Conservation (phyloP, 2,797 vertebrate species). For the Percopsis omiscomaycus region DNA sequence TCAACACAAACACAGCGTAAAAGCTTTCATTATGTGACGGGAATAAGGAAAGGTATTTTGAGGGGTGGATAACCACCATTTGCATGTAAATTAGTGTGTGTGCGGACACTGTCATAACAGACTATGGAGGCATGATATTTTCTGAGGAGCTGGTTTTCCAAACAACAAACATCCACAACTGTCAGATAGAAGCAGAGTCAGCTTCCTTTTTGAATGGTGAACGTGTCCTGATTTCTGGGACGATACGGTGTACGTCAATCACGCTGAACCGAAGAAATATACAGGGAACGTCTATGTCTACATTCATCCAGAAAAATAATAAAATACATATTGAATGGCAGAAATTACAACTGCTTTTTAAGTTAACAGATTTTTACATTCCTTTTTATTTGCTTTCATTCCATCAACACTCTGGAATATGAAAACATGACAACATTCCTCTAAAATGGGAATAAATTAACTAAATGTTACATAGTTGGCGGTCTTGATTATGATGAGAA, state of each 20-base stretch:
- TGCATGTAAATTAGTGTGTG: constrained; percentile 22
- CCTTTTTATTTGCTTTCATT: constrained; percentile 1
- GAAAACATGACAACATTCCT: constrained; percentile 6
- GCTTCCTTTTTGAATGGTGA: constrained; percentile 50
- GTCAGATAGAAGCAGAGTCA: constrained; percentile 58
- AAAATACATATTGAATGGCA: constrained; percentile 42
- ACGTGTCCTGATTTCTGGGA: constrained; percentile 57
- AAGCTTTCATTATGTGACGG: constrained; percentile 3
- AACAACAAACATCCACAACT: constrained; percentile 61
- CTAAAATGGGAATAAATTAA: constrained; percentile 17
- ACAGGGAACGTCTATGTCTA: constrained; percentile 30
- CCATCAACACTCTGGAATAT: constrained; percentile 30
- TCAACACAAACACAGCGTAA: constrained; percentile 7
- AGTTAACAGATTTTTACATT: constrained; percentile 9
- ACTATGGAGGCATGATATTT: constrained; percentile 41
- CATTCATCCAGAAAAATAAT: constrained; percentile 50
- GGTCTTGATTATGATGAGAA: no score
- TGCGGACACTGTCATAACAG: constrained; percentile 30
- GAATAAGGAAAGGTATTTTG: constrained; percentile 30
- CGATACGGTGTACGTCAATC: constrained; percentile 68
- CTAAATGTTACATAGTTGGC: constrained; percentile 10
- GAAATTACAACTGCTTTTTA: constrained; percentile 46
- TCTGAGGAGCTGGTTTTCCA: constrained; percentile 55
- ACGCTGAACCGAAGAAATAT: constrained; percentile 56
- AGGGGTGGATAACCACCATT: constrained; percentile 9